phyloP scores from a whole-genome alignment of 2,888 invertebrate genomes.

The Tineola bisselliella region DNA sequence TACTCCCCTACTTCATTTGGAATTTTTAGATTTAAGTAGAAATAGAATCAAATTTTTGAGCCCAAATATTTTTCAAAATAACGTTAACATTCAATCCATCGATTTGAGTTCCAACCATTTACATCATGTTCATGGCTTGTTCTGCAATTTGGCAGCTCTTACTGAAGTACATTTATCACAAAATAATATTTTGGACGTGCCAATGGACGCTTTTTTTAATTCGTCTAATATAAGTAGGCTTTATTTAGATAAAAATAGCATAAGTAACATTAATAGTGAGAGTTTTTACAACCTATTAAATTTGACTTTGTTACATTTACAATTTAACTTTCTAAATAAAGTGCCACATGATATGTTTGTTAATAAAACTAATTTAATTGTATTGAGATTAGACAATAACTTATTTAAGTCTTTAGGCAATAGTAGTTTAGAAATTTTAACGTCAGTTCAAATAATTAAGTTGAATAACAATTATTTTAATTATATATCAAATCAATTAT shows the following conservation, averaged over 20 bases:
- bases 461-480: conserved; percentile 85
- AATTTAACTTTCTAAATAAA: conserved; percentile 84
- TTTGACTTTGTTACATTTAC: conserved; percentile 82
- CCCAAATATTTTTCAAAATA: conserved; percentile 78
- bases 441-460: conserved; percentile 79
- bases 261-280: conserved; percentile 80
- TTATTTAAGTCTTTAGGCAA: conserved; percentile 80
- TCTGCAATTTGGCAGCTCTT: conserved; percentile 81
- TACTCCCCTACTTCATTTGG: conserved; percentile 76
- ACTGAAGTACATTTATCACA: conserved; percentile 84
- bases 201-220: conserved; percentile 83
- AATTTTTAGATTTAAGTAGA: conserved; percentile 86
- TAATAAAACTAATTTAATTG: conserved; percentile 78
- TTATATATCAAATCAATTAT: conserved; percentile 77
- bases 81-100: conserved; percentile 79
- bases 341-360: conserved; percentile 82
- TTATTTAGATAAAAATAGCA: conserved; percentile 87
- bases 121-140: conserved; percentile 85
- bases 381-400: conserved; percentile 87
- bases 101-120: conserved; percentile 91
- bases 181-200: conserved; percentile 89
- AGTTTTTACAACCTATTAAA: conserved; percentile 80
- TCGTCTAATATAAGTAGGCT: conserved; percentile 81
- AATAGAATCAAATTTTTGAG: conserved; percentile 86
- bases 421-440: conserved; percentile 79